phyloP scores from a whole-genome alignment of 2,888 invertebrate species.

The Metallyticus violacea region DNA sequence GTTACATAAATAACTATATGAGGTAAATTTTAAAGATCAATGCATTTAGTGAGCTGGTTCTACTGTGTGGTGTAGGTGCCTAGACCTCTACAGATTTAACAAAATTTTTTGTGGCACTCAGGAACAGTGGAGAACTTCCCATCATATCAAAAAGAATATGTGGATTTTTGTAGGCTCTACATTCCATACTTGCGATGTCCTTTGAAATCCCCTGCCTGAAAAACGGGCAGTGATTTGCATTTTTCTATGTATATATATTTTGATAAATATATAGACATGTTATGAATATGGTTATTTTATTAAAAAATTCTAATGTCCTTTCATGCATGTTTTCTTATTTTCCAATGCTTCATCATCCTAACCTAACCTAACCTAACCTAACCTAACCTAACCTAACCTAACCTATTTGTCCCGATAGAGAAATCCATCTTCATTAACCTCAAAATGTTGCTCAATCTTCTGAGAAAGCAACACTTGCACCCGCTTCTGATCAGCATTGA shows the following conservation, averaged over 20 bases:
- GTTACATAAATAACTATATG: too few relatives aligned
- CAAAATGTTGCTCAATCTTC: too few relatives aligned
- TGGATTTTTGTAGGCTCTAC: neutral
- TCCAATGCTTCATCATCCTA: too few relatives aligned
- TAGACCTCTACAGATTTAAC: neutral
- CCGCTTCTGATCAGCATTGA: too few relatives aligned
- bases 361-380: too few relatives aligned
- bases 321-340: neutral
- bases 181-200: too few relatives aligned
- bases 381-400: too few relatives aligned
- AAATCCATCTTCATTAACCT: too few relatives aligned
- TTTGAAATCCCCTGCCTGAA: neutral
- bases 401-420: too few relatives aligned
- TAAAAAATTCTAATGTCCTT: neutral
- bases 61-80: neutral
- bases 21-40: too few relatives aligned
- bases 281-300: neutral
- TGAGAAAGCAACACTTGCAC: too few relatives aligned
- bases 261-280: neutral
- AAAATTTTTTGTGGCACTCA: neutral
- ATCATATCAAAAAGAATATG: neutral
- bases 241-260: neutral
- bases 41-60: too few relatives aligned
- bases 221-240: neutral
- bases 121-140: neutral